Evolutionary conservation across 2,888 invertebrate species (phyloP), one percentile per base, ranked within the genome.

Genomic region (Parnassius mnemosyne): DNA sequence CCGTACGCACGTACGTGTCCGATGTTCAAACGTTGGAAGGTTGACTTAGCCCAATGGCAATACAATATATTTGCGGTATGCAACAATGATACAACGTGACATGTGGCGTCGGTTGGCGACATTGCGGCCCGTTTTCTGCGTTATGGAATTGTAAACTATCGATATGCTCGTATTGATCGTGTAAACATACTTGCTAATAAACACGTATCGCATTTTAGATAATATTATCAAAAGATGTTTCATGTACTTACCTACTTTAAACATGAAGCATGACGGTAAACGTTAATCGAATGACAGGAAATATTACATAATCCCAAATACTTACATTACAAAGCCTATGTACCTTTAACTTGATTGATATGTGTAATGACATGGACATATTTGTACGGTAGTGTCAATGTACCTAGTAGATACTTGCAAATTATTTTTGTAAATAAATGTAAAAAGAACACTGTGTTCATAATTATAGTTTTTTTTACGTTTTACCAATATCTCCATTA

Each of bases 11-110:
- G 69, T 70, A 73, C 71, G 75, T 76, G 75, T 74, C 64, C 68
- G 72, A 70, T 76, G 75, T 70, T 74, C 73, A 68, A 72, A 70
- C 68, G 69, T 66, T 67, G 69, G 70, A 75, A 64, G 74, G 74
- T 72, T n/a, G 75, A 74, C 72, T 72, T 71, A 75, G 57, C 63
- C 59, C 67, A 69, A 66, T 60, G 64, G 64, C 66, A 13, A 13
- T 61, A 60, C 66, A 13, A 13, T 61, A 60, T 64, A 61, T 66
- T 65, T 69, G 69, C 68, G 68, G 66, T 70, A 68, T 69, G 72
- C 71, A 69, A 66, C 69, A 72, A 69, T 69, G 68, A 66, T 54
- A 58, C 57, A 63, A 66, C 66, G 63, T 63, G 63, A 63, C 59
- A 55, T 20, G 46, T 44, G 51, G 50, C 61, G 50, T 55, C 42